These are phyloP conservation scores for Noctuana brunneofusca DNA, from an alignment of 2,888 invertebrate species.

Conservation along the genomic window DNA sequence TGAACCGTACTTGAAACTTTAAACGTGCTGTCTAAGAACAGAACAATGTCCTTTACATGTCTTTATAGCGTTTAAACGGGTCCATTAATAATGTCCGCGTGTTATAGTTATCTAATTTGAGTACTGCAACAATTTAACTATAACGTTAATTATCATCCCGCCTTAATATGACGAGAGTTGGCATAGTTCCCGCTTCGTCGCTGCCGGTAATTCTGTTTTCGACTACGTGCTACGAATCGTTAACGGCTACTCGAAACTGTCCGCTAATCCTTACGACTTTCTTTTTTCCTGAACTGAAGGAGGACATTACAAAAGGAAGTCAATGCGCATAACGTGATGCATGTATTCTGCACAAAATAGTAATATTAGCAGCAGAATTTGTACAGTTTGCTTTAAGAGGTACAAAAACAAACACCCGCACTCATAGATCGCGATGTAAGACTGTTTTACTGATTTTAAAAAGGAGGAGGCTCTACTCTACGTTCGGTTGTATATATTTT, in stretches of 20 bases:
- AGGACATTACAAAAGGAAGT: background rate
- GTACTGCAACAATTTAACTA: conserved; percentile 39
- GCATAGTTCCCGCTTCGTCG: conserved; percentile 66
- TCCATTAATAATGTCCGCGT: background rate
- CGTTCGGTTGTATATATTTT: too few species aligned
- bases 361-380: too few species aligned
- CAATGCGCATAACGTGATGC: background rate
- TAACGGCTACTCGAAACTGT: conserved; percentile 50
- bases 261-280: conserved; percentile 45
- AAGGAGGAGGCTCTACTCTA: too few species aligned
- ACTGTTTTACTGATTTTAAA: too few species aligned
- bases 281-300: conserved; percentile 17
- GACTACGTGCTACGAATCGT: conserved; percentile 70
- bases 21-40: too few species aligned
- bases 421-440: too few species aligned
- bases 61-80: too few species aligned
- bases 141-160: conserved; percentile 70
- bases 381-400: too few species aligned
- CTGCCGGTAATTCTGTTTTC: conserved; percentile 71
- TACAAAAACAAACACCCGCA: too few species aligned
- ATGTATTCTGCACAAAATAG: background rate
- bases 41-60: too few species aligned
- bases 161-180: conserved; percentile 76
- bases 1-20: too few species aligned
- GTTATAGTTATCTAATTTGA: background rate